These are phyloP conservation scores for Okamejei kenojei DNA, from an alignment of 2,797 vertebrate genomes.

Conservation along the genomic window DNA sequence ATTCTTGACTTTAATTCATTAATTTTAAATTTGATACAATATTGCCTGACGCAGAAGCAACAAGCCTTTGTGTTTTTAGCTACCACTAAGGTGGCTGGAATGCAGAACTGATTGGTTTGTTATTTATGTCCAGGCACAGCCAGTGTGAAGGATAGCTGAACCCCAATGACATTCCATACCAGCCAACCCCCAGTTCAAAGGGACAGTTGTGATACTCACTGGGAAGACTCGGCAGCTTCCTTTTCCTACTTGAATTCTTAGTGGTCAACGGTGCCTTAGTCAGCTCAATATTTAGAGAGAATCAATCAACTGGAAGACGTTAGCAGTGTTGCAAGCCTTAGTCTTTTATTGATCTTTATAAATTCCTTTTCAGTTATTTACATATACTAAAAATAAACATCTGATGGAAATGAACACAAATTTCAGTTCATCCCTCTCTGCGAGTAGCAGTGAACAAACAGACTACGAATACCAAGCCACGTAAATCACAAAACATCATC, in stretches of 20 bases:
- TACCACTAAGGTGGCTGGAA: neutral
- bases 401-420: neutral
- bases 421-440: neutral
- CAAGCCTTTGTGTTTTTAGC: neutral
- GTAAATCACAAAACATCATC: neutral
- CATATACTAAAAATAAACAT: conserved; percentile 14
- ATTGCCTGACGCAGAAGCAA: neutral
- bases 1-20: neutral
- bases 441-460: neutral
- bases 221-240: neutral
- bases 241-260: neutral
- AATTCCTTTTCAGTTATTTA: neutral
- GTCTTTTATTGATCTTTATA: neutral
- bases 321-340: neutral
- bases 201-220: too few species aligned
- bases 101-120: neutral
- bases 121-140: neutral
- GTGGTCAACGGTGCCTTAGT: neutral
- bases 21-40: neutral
- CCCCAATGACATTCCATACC: neutral
- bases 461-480: neutral
- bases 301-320: neutral
- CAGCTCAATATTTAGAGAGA: neutral
- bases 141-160: neutral
- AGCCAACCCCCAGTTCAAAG: neutral